Percentiles rank a stretch among this genome's conserved stretches.
These are phyloP conservation scores for Ischnus inquisitorius DNA, from an alignment of 2,888 invertebrate species.

Conservation along the genomic window DNA sequence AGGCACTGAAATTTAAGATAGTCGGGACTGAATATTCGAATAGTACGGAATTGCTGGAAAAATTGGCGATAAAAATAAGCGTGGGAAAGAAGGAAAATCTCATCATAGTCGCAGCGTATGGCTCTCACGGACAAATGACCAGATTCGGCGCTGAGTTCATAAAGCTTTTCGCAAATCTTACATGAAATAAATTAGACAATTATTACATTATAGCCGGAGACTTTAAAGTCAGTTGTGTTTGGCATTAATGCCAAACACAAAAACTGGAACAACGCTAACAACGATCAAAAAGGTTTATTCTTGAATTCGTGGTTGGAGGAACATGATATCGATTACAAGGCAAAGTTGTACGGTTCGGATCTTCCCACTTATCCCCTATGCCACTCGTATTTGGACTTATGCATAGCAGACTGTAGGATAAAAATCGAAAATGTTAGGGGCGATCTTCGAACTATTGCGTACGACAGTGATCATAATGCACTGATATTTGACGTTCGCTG, in stretches of 20 bases:
- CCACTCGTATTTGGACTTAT: too few relatives aligned
- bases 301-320: constrained; percentile 17
- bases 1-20: too few relatives aligned
- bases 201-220: constrained; percentile 40
- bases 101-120: background rate
- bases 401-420: too few relatives aligned
- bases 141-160: constrained; percentile 5
- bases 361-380: constrained; percentile 34
- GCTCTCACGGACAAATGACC: background rate
- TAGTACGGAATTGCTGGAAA: too few relatives aligned
- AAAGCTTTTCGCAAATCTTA: constrained; percentile 10
- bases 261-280: constrained; percentile 13
- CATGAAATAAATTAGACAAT: constrained; percentile 8
- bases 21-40: too few relatives aligned
- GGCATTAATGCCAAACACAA: constrained; percentile 44
- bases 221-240: too few relatives aligned
- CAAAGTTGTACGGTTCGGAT: constrained; percentile 27
- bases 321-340: constrained; percentile 30
- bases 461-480: too few relatives aligned
- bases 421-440: too few relatives aligned
- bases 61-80: too few relatives aligned
- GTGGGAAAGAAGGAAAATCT: too few relatives aligned
- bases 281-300: constrained; percentile 10
- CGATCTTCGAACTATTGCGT: too few relatives aligned
- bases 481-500: background rate